phyloP scores from a whole-genome alignment of 2,113 vertebrate genomes.

The Irena cyanogastra region DNA sequence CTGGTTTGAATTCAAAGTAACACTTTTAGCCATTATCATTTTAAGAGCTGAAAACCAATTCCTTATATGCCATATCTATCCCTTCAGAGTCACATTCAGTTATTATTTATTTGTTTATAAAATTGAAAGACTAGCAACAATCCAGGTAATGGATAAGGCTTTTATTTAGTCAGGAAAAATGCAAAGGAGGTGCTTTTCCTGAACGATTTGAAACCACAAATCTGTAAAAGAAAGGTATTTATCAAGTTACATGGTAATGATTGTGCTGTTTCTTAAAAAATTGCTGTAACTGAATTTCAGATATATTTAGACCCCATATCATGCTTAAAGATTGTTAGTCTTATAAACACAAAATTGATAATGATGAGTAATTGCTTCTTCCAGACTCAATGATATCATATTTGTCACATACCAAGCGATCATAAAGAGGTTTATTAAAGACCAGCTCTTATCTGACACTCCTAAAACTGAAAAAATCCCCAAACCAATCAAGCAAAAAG shows the following conservation, averaged over 20 bases:
- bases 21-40: not conserved
- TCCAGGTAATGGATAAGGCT: not conserved
- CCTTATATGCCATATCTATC: not conserved
- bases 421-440: not conserved
- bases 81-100: not conserved
- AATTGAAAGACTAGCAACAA: not conserved
- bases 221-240: not conserved
- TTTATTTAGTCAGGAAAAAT: not conserved
- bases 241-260: not conserved
- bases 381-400: not conserved
- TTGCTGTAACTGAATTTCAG: not conserved
- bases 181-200: not conserved
- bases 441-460: not conserved
- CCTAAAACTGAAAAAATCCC: not conserved
- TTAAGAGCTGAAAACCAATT: not conserved
- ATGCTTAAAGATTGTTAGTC: not conserved
- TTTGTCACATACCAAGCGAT: not conserved
- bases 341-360: not conserved
- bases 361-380: not conserved
- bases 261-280: not conserved
- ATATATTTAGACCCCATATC: not conserved
- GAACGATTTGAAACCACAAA: not conserved
- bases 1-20: not conserved
- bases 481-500: fast-evolving
- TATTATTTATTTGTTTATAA: not conserved